Conservation (phyloP, 2,113 vertebrate genomes). For the Mugil cephalus region DNA sequence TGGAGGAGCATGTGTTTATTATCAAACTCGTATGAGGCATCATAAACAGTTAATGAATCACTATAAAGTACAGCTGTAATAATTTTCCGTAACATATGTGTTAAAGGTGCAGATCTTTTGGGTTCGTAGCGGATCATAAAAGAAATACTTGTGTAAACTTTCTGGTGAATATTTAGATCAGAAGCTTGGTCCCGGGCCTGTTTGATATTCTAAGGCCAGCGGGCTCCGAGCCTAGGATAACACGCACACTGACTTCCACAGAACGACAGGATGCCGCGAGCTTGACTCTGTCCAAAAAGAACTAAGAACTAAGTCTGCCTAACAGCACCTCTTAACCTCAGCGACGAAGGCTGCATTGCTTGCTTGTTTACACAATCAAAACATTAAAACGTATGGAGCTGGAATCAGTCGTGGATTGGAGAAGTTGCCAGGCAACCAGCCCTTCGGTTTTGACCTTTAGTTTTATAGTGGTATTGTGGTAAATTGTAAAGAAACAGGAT, state of each 20-base stretch:
- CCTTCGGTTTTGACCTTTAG: not conserved
- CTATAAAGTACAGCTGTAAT: not conserved
- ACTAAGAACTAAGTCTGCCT: not conserved
- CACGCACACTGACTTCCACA: not conserved
- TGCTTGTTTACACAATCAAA: too few relatives aligned
- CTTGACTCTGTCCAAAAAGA: not conserved
- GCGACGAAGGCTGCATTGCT: not conserved
- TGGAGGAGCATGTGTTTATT: not conserved
- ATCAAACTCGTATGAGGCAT: too few relatives aligned
- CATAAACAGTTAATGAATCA: not conserved
- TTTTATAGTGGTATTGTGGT: too few relatives aligned
- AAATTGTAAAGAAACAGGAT: too few relatives aligned
- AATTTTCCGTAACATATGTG: not conserved
- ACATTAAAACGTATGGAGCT: too few relatives aligned
- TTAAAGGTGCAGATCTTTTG: not conserved
- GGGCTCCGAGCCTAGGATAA: too few relatives aligned
- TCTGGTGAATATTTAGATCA: not conserved
- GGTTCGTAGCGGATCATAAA: not conserved
- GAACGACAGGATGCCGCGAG: not conserved
- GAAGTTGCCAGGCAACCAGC: not conserved
- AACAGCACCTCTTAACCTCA: not conserved
- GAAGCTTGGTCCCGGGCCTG: not conserved
- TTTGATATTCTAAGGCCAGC: too few relatives aligned
- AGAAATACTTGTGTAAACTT: not conserved
- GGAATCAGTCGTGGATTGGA: too few relatives aligned